Evolutionary conservation across 2,113 vertebrate genomes (phyloP).

Genomic region (Tragelaphus buxtoni): DNA sequence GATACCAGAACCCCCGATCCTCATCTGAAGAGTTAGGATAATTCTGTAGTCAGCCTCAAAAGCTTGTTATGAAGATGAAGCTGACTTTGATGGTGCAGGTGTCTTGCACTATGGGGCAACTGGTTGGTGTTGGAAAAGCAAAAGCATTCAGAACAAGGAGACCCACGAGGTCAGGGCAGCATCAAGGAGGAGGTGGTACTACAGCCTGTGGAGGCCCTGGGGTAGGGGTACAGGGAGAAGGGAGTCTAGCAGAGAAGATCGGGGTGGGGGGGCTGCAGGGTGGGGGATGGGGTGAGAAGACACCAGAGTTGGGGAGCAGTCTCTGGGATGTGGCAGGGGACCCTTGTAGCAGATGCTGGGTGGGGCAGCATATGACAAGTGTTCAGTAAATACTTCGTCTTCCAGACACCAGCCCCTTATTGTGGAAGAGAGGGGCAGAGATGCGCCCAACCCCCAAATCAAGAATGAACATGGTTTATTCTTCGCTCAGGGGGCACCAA

Average conservation of each 20-base stretch:
- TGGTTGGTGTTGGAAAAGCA: not conserved
- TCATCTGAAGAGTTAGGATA: not conserved
- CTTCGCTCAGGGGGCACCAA: not conserved
- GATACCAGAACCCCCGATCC: not conserved
- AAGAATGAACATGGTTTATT: not conserved
- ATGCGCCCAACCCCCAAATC: fast-evolving
- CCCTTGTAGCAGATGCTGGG: not conserved
- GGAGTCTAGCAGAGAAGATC: not conserved
- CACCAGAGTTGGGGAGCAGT: not conserved
- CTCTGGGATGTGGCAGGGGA: not conserved
- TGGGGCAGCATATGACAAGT: not conserved
- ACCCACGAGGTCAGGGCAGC: too few species aligned
- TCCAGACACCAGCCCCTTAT: not conserved
- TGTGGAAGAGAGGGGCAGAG: not conserved
- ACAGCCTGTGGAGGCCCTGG: not conserved
- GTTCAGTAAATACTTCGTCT: not conserved
- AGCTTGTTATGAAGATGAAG: not conserved
- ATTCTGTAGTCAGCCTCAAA: not conserved
- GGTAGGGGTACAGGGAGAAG: too few species aligned
- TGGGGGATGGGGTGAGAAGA: not conserved
- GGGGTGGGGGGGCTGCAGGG: not conserved
- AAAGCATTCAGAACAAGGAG: not conserved
- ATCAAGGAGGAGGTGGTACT: not conserved
- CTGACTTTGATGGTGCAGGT: not conserved
- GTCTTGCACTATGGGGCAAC: not conserved